Evolutionary conservation across 2,113 vertebrate genomes (phyloP), one percentile per base, ranked within the genome.

Genomic region (Triplophysa tibetana): DNA sequence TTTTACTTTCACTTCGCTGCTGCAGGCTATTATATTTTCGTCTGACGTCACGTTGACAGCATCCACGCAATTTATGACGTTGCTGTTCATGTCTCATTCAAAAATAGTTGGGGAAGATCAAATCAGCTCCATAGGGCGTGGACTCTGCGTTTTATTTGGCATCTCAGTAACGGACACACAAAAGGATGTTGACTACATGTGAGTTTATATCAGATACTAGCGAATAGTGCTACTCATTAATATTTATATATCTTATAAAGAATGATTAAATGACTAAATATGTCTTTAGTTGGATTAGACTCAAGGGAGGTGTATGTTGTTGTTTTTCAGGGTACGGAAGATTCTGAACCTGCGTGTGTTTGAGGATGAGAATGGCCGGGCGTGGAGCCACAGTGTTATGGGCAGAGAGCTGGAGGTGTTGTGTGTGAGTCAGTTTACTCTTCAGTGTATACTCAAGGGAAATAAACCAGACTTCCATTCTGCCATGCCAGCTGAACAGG

Each of bases 401-500:
- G 98, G 98, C 79, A 90, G 90, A 38, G 93, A 95, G 85, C 95
- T 95, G 0, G 98, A 99, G 88, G 94, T 99, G 58, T 85, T 99
- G 60, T 98, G 96, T 68, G 92, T 99, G 85, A 99, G 98, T 86
- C 97, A 99, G 73, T 99, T 99, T 85, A 99, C 98, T 9, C 94
- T 99, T 33, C 97, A 99, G 86, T 98, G 95, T 66, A 89, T 97
- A 61, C 92, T 99, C 70, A 99, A 98, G 86, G 96, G 95, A 45
- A 98, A 98, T 92, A 98, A 99, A 86, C 98, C 97, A 0, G 98
- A 99, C 89, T 99, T 95, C 86, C 98, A 99, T 86, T 85, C 90
- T 67, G 97, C 97, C 73, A 98, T 98, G 98, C 94, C 96, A 2
- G 90, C 95, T 0, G 96, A 97, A 67, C 89, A 95, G 81, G 93